Percentiles rank a stretch among this genome's conserved stretches.
Conservation (phyloP, 2,113 vertebrate genomes). For the Xiphias gladius region DNA sequence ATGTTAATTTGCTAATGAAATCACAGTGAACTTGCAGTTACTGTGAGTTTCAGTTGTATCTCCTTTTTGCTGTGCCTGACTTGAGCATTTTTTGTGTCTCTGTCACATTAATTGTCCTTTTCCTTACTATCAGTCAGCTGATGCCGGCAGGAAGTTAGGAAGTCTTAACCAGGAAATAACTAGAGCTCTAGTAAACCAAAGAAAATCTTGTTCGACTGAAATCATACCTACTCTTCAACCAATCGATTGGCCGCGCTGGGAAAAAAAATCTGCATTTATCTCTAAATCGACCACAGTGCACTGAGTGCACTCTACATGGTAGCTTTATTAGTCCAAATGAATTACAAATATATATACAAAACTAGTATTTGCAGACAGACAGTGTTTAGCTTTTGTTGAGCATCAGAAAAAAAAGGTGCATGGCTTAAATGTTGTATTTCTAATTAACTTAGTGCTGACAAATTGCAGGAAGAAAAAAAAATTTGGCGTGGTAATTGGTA, state of each 20-base stretch:
- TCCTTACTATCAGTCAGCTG: not conserved
- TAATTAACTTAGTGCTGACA: not conserved
- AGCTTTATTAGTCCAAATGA: too few relatives aligned
- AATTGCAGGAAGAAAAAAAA: not conserved
- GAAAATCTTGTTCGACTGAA: too few relatives aligned
- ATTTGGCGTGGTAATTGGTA: not conserved
- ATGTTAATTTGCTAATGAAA: not conserved
- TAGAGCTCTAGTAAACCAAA: too few relatives aligned
- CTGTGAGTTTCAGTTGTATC: not conserved
- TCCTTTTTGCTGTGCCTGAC: not conserved
- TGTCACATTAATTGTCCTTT: not conserved
- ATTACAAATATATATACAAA: too few relatives aligned
- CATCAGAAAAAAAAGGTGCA: not conserved
- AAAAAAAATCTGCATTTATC: too few relatives aligned
- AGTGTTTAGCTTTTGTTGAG: not conserved
- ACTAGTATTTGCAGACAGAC: too few relatives aligned
- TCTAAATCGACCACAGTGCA: too few relatives aligned
- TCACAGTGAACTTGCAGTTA: not conserved
- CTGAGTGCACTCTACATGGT: too few relatives aligned
- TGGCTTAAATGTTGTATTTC: not conserved
- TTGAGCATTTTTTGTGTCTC: not conserved
- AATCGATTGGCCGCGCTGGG: too few relatives aligned
- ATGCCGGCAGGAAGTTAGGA: not conserved
- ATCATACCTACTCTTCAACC: too few relatives aligned
- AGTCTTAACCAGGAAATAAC: conserved; percentile 5